Evolutionary conservation across 2,888 invertebrate genomes (phyloP).

Genomic region (Cyaniris semiargus): DNA sequence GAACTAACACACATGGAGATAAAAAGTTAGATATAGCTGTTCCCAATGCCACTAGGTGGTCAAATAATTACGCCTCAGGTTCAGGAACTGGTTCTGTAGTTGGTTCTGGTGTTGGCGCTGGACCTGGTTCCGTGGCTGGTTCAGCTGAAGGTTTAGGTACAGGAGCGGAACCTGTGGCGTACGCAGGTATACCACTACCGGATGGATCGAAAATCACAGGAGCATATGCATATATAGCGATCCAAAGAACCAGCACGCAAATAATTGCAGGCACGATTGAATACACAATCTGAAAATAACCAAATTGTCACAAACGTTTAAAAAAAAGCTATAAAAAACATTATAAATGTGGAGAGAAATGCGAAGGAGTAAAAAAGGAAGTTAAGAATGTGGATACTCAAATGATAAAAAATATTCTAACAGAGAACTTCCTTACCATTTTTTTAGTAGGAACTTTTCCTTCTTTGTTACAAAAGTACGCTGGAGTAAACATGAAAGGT

Average conservation of each 20-base stretch:
- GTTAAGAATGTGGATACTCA: too few species aligned
- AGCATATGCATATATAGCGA: conserved; percentile 45
- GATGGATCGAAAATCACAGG: conserved; percentile 46
- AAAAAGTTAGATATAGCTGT: too few species aligned
- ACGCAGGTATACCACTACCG: conserved; percentile 40
- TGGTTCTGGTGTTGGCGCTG: background rate
- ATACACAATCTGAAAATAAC: conserved; percentile 49
- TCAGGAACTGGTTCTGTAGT: background rate
- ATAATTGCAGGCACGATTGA: conserved; percentile 48
- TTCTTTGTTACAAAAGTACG: conserved; percentile 53
- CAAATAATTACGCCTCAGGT: too few species aligned
- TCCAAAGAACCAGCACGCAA: conserved; percentile 47
- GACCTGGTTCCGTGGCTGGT: background rate
- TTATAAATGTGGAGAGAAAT: conserved; percentile 4
- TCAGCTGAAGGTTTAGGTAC: conserved; percentile 24
- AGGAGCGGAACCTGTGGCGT: conserved; percentile 34
- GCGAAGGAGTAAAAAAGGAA: background rate
- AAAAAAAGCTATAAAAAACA: too few species aligned
- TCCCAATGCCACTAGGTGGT: too few species aligned
- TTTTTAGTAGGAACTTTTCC: conserved; percentile 55
- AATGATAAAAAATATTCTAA: background rate
- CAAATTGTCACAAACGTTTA: too few species aligned
- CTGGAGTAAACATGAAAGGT: conserved; percentile 60
- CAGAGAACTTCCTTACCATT: conserved; percentile 52
- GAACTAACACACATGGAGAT: too few species aligned